Conservation (phyloP, 2,888 invertebrate species). For the Eristalinus sepulchralis region DNA sequence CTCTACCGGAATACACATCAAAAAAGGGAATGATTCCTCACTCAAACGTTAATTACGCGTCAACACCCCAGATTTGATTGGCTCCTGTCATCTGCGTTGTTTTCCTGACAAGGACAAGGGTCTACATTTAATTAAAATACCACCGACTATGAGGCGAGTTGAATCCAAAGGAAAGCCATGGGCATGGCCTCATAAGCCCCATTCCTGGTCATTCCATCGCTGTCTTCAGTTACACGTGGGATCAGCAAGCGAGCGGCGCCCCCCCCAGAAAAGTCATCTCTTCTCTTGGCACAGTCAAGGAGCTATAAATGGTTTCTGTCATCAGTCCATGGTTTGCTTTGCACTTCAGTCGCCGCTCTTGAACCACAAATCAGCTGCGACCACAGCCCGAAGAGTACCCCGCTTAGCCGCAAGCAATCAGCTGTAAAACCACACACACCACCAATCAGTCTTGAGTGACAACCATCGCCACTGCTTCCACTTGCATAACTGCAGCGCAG, state of each 20-base stretch:
- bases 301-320: not conserved
- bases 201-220: too few species aligned
- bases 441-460: slow-evolving; percentile 7
- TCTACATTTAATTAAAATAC: too few species aligned
- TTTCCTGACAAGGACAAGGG: too few species aligned
- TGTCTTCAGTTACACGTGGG: too few species aligned
- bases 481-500: slow-evolving; percentile 32
- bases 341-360: not conserved
- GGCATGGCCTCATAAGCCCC: too few species aligned
- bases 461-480: not conserved
- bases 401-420: slow-evolving; percentile 8
- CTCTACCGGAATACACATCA: not conserved
- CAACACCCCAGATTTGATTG: not conserved
- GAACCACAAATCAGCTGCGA: not conserved
- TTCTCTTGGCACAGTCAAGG: not conserved
- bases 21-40: not conserved
- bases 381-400: not conserved
- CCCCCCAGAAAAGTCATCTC: not conserved
- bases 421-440: slow-evolving; percentile 7
- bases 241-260: not conserved
- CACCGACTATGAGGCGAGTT: too few species aligned
- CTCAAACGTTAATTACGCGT: not conserved
- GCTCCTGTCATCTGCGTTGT: too few species aligned
- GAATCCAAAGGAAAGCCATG: too few species aligned
- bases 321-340: not conserved